Evolutionary conservation across 2,797 vertebrate genomes (phyloP).

Genomic region (Phrynocephalus guinanensis): DNA sequence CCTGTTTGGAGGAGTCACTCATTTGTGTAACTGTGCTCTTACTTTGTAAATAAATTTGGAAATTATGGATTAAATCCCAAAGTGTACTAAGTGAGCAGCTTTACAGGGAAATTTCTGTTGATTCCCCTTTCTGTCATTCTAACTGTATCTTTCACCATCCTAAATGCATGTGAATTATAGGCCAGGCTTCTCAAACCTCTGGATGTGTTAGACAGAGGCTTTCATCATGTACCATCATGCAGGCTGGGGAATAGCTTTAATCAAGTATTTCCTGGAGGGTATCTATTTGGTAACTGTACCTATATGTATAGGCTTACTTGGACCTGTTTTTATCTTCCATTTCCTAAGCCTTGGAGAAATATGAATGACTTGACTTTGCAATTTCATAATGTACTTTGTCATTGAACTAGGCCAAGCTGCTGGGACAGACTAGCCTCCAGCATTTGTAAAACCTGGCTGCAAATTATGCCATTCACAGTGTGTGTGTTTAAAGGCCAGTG

Average conservation of each 20-base stretch:
- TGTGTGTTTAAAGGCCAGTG: conserved; percentile 66
- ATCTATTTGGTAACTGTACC: background rate
- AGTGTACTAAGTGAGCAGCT: background rate
- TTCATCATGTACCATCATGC: background rate
- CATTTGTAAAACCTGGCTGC: conserved; percentile 43
- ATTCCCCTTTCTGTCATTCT: background rate
- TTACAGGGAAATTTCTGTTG: background rate
- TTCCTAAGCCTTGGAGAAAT: background rate
- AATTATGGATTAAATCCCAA: background rate
- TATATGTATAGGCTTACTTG: background rate
- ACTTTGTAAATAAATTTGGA: background rate
- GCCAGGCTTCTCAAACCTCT: background rate
- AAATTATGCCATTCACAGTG: conserved; percentile 66
- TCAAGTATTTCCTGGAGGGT: background rate
- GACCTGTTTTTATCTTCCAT: background rate
- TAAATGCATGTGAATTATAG: background rate
- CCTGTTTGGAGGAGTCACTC: too few relatives aligned
- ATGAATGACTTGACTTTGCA: background rate
- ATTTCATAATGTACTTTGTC: background rate
- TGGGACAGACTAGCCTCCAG: conserved; percentile 13
- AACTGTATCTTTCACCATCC: background rate
- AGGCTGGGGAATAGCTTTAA: background rate
- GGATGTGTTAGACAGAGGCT: background rate
- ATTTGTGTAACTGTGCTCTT: too few relatives aligned
- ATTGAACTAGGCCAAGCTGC: background rate